Percentiles rank a stretch among this genome's conserved stretches.
These are phyloP conservation scores for Remorina albescens DNA, from an alignment of 2,797 vertebrate genomes.

Conservation along the genomic window DNA sequence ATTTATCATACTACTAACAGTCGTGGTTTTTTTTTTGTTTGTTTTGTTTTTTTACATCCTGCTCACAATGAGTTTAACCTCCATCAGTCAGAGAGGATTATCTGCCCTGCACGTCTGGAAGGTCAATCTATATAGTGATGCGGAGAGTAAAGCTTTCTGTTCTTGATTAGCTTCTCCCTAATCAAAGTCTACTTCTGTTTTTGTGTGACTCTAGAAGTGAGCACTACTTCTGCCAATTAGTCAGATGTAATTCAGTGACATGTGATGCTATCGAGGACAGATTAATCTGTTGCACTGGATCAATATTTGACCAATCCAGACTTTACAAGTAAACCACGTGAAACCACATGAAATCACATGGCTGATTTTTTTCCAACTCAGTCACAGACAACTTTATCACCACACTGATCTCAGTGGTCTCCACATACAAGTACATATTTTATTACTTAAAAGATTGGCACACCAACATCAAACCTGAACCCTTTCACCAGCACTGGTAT, in stretches of 20 bases:
- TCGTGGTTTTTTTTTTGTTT: background rate
- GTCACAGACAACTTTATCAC: too few species aligned
- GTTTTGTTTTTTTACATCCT: constrained; percentile 1
- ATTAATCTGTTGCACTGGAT: background rate
- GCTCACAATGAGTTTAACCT: background rate
- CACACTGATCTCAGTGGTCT: too few species aligned
- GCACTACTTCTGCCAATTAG: background rate
- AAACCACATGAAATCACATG: background rate
- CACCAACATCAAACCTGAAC: too few species aligned
- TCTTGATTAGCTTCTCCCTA: background rate
- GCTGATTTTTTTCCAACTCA: too few species aligned
- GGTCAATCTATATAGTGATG: background rate
- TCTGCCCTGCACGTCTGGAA: background rate
- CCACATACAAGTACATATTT: too few species aligned
- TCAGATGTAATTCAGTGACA: background rate
- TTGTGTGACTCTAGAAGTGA: background rate
- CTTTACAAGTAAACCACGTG: background rate
- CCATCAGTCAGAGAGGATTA: background rate
- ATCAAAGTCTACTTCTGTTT: background rate
- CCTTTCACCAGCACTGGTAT: too few species aligned
- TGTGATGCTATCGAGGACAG: background rate
- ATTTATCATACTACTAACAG: constrained; percentile 8
- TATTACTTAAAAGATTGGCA: too few species aligned
- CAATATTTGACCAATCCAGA: background rate
- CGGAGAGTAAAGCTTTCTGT: background rate